phyloP scores from a whole-genome alignment of 2,113 vertebrate genomes.

The Platanista minor region DNA sequence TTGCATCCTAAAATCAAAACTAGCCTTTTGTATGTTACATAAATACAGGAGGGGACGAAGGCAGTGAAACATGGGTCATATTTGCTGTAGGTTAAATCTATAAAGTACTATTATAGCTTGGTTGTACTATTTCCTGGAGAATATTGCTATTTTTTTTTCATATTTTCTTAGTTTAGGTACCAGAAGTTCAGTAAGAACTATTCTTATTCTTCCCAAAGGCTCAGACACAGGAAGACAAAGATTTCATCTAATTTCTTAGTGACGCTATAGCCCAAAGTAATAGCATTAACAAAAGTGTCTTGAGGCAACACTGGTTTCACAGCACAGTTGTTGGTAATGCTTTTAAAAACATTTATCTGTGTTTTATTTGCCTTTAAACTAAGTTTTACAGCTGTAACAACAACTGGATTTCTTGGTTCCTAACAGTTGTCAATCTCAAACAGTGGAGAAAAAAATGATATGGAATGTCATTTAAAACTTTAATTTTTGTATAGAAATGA shows the following conservation, averaged over 20 bases:
- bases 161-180: not conserved
- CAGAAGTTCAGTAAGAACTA: not conserved
- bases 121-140: not conserved
- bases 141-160: not conserved
- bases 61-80: not conserved
- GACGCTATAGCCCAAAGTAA: not conserved
- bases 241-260: constrained; percentile 6
- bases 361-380: constrained; percentile 61
- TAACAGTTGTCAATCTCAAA: constrained; percentile 25
- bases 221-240: constrained; percentile 37
- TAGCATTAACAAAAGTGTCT: constrained; percentile 42
- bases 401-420: constrained; percentile 37
- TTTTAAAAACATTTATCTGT: constrained; percentile 57
- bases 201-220: constrained; percentile 17
- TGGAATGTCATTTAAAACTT: not conserved
- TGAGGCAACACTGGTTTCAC: constrained; percentile 33
- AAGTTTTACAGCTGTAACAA: constrained; percentile 64
- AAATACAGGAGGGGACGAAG: not conserved
- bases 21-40: not conserved
- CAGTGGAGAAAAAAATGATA: not conserved
- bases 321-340: constrained; percentile 46
- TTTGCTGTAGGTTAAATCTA: not conserved
- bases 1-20: not conserved
- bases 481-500: constrained; percentile 1
- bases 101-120: not conserved